These are phyloP conservation scores for Scaptomyza reducta DNA, from an alignment of 2,888 invertebrate genomes.

Conservation along the genomic window DNA sequence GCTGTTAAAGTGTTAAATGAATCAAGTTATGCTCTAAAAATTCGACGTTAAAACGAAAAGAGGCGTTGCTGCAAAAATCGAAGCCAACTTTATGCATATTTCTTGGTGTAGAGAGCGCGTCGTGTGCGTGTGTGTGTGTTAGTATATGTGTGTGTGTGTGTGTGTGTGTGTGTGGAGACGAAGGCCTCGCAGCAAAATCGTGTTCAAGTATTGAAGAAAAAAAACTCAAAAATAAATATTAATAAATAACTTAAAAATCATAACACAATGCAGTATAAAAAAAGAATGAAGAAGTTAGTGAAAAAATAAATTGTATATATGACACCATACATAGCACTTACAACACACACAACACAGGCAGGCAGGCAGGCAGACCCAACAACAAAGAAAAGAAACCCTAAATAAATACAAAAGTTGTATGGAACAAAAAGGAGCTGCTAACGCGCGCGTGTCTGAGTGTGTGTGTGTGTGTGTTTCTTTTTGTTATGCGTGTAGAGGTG, in stretches of 20 bases:
- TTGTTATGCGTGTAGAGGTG: slow-evolving; percentile 37
- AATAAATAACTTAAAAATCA: not conserved
- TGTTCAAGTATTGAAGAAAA: slow-evolving; percentile 24
- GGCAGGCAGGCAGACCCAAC: slow-evolving; percentile 17
- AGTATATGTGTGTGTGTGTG: slow-evolving; percentile 1
- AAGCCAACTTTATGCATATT: slow-evolving; percentile 66
- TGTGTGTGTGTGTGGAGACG: slow-evolving; percentile 23
- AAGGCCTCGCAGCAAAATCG: slow-evolving; percentile 7
- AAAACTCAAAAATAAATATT: slow-evolving; percentile 6
- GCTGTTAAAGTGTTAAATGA: not conserved
- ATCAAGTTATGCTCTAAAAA: slow-evolving; percentile 14
- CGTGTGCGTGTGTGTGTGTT: slow-evolving; percentile 31
- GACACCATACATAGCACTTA: slow-evolving; percentile 9
- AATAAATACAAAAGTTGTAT: slow-evolving; percentile 60
- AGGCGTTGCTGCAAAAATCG: slow-evolving; percentile 70
- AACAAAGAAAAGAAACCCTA: slow-evolving; percentile 43
- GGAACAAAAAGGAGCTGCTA: slow-evolving; percentile 58
- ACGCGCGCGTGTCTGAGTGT: slow-evolving; percentile 36
- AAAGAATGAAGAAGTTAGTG: too few species aligned
- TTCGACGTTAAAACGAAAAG: slow-evolving; percentile 35
- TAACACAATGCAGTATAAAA: not conserved
- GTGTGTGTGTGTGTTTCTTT: slow-evolving; percentile 12
- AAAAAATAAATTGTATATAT: slow-evolving; percentile 2
- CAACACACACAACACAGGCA: slow-evolving; percentile 10
- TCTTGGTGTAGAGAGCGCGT: slow-evolving; percentile 69